Conservation (phyloP, 2,797 vertebrate genomes). For the Picus viridis region DNA sequence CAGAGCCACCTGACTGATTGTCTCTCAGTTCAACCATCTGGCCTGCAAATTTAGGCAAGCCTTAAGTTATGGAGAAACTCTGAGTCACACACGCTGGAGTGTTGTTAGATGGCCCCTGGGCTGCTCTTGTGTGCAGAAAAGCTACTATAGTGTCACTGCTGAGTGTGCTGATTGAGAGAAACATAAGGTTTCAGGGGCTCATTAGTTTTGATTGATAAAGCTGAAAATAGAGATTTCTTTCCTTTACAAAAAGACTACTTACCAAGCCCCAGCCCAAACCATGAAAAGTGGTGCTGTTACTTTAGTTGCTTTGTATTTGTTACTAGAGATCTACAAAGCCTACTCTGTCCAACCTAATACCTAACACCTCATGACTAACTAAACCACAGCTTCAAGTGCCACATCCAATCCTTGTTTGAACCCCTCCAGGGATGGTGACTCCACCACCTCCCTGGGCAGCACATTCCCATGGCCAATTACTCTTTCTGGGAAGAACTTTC, state of each 20-base stretch:
- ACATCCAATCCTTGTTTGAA: too few relatives aligned
- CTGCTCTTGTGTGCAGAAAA: constrained; percentile 34
- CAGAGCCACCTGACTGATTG: constrained; percentile 37
- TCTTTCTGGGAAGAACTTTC: too few relatives aligned
- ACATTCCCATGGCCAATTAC: too few relatives aligned
- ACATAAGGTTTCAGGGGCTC: constrained; percentile 34
- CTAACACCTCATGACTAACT: too few relatives aligned
- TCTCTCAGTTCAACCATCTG: constrained; percentile 45
- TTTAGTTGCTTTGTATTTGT: background rate
- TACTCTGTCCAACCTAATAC: too few relatives aligned
- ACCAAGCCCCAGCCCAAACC: background rate
- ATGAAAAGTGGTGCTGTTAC: background rate
- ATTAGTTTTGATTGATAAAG: constrained; percentile 63
- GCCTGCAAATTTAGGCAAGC: constrained; percentile 26
- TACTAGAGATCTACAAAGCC: background rate
- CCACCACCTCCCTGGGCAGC: too few relatives aligned
- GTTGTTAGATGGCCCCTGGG: constrained; percentile 9
- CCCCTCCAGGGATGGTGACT: too few relatives aligned
- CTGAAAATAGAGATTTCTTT: constrained; percentile 15
- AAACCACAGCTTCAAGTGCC: too few relatives aligned
- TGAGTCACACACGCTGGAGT: background rate
- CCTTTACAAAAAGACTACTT: background rate
- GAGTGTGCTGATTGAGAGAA: constrained; percentile 18
- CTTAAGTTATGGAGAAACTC: background rate
- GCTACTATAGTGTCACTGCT: constrained; percentile 11